Conservation (phyloP, 2,797 vertebrate genomes). For the Alectoris magna region DNA sequence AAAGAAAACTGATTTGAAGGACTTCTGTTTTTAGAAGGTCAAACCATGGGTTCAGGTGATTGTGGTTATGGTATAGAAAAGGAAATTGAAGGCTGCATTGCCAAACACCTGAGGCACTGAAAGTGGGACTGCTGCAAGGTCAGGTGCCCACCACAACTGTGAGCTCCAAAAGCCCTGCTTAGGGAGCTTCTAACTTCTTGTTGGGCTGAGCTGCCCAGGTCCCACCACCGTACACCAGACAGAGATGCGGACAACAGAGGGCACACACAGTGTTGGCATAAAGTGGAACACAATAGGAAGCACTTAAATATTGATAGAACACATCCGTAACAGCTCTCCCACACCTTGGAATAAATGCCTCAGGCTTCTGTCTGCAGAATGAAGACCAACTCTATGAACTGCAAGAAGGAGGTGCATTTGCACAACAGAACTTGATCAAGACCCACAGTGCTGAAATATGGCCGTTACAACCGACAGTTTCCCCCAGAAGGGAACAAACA, state of each 20-base stretch:
- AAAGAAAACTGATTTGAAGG: constrained; percentile 34
- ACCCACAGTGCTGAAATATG: neutral
- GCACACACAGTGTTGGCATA: neutral
- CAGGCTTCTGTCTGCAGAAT: neutral
- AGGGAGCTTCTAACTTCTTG: neutral
- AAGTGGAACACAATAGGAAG: neutral
- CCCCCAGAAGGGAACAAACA: neutral
- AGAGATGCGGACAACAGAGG: neutral
- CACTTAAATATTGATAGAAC: neutral
- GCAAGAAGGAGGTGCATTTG: neutral
- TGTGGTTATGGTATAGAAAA: neutral
- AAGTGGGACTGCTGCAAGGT: neutral
- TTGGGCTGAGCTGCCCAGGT: neutral
- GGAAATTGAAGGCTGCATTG: neutral
- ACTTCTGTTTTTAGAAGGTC: neutral
- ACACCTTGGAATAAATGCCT: neutral
- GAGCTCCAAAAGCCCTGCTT: neutral
- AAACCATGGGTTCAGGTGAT: neutral
- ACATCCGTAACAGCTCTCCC: neutral
- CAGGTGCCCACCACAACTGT: neutral
- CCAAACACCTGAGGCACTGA: neutral
- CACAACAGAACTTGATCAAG: neutral
- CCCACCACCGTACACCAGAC: neutral
- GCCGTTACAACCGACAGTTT: neutral
- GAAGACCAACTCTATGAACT: neutral